A percentile compares a stretch with the other conserved stretches of the same genome.
phyloP scores from a whole-genome alignment of 2,113 vertebrate genomes.

The Dicerorhinus sumatrensis region DNA sequence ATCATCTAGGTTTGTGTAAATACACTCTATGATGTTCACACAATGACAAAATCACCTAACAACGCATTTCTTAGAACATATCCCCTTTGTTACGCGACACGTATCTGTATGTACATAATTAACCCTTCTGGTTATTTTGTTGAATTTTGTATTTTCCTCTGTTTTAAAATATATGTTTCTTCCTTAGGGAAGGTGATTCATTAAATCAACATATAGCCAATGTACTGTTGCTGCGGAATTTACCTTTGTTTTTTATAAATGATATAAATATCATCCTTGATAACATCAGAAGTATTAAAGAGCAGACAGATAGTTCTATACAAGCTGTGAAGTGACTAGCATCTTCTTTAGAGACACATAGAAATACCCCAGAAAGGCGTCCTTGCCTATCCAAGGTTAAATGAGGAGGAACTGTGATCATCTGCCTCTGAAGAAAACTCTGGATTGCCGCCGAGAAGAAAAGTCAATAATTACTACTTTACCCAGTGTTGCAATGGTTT shows the following conservation, averaged over 20 bases:
- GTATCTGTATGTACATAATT: background rate
- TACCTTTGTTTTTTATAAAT: slow-evolving; percentile 37
- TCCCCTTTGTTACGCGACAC: too few species aligned
- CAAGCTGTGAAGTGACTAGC: background rate
- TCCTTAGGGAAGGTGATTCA: slow-evolving; percentile 3
- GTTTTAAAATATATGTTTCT: slow-evolving; percentile 39
- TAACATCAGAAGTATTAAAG: background rate
- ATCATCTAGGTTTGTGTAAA: too few species aligned
- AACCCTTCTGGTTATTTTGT: background rate
- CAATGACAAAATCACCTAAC: too few species aligned
- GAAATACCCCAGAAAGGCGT: background rate
- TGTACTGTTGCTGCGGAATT: background rate
- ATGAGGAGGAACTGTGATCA: background rate
- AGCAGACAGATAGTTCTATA: background rate
- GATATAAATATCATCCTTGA: background rate
- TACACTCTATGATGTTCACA: too few species aligned
- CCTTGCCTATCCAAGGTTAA: background rate
- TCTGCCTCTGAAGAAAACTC: background rate
- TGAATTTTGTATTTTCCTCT: slow-evolving; percentile 49
- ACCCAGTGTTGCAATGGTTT: background rate
- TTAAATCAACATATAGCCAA: background rate
- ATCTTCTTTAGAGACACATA: background rate
- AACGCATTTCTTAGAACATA: too few species aligned
- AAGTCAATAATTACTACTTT: background rate
- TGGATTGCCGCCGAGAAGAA: background rate